Base-by-base conservation (phyloP, 2,113 vertebrate genomes). In the Sitta europaea region DNA sequence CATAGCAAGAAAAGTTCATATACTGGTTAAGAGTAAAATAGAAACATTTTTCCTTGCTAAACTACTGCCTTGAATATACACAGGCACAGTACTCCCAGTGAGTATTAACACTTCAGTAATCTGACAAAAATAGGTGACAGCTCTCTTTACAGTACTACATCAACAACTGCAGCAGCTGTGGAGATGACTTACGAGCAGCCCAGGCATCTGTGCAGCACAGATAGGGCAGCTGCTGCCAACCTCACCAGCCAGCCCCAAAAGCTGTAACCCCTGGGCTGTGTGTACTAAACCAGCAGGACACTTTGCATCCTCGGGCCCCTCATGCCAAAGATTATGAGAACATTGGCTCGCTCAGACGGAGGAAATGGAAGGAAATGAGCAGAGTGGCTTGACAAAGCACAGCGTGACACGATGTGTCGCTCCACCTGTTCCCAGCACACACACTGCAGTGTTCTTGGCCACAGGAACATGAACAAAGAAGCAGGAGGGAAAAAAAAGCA, bases 291-390 rank as follows among this genome's bases (percentile, higher is more conserved):
- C 23, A 43, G 38, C 86, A 86, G 59, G 72, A 86, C 51, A 5
- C 35, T 67, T 8, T 12, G 55, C 35, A 40, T 62, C 82, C 85
- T 29, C 1, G 0, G 58, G 63, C 68, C 59, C 51, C 40, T 10
- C 1, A 6, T 0, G 0, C 29, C 25, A 12, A 51, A 33, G 86
- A 67, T 89, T 1, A 78, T 0, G 0, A 33, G 73, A 67, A 19
- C 7, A 2, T 2, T 91, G 96, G 93, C 92, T 87, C 4, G 0
- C 68, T 85, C 86, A 24, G 4, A 27, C 16, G 0, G 15, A 74
- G 84, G 89, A 91, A 91, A 91, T 22, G 59, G 36, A 73, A 81
- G 79, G 88, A 92, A 93, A 62, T 18, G 23, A 89, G 76, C 36
- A 38, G 83, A 35, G 77, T 4, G 18, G 59, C 53, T 57, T 59